Base-by-base conservation (phyloP, 2,113 vertebrate genomes). In the Phrynosoma blainvillii region DNA sequence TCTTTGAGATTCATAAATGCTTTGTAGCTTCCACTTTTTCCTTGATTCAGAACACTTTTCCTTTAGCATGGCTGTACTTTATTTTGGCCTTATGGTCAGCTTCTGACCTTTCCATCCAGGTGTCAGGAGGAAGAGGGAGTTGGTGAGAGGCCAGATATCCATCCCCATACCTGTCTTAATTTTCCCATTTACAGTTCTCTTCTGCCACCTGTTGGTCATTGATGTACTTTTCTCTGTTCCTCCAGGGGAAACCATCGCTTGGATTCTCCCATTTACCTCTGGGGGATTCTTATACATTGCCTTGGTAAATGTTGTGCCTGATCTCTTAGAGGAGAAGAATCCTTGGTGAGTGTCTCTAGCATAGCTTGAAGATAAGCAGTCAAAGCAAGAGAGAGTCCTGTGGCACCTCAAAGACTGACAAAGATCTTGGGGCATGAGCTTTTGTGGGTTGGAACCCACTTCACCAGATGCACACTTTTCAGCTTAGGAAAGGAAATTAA, bases 271-370 rank as follows among this genome's bases (percentile, higher is more conserved):
- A 81, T 99, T 99, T 95, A 98, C 98, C 52, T 98, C 98, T 2
- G 99, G 99, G 59, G 98, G 99, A 54, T 99, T 99, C 89, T 97
- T 99, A 76, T 99, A 99, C 93, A 99, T 99, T 2, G 98, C 99
- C 79, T 96, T 99, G 97, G 98, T 99, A 91, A 99, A 97, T 12
- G 98, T 99, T 86, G 96, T 99, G 89, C 99, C 99, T 12, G 99
- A 99, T 95, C 98, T 99, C 85, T 89, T 99, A 4, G 96, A 98
- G 86, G 99, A 99, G 94, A 98, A 98, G 78, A 98, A 97, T 93
- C 96, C 97, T 0, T 98, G 98, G 99, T 99, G 95, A 97, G 96
- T 90, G 32, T 10, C 18, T 84, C 73, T n/a, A 5, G 25, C 5
- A 42, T 81, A 27, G 18, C 12, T 80, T 23, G 65, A 65, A 74